phyloP scores from a whole-genome alignment of 2,113 vertebrate genomes.

The Vireo altiloquus region DNA sequence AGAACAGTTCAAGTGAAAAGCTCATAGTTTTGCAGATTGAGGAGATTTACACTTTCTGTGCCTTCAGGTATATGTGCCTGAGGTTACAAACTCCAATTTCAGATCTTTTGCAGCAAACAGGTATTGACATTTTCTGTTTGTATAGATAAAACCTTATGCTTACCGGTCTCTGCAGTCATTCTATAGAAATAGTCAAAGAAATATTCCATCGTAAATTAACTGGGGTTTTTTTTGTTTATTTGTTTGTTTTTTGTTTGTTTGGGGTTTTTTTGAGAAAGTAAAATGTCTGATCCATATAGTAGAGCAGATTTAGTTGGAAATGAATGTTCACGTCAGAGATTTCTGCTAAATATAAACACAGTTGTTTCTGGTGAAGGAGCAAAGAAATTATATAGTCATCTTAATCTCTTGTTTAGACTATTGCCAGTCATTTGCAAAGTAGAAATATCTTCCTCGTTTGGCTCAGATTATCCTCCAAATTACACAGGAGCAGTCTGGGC shows the following conservation, averaged over 20 bases:
- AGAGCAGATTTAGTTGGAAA: background rate
- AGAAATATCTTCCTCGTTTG: background rate
- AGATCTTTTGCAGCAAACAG: background rate
- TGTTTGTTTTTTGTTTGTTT: too few relatives aligned
- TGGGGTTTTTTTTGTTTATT: background rate
- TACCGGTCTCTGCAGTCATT: background rate
- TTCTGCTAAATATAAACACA: background rate
- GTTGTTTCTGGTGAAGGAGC: slow-evolving; percentile 3
- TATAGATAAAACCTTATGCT: background rate
- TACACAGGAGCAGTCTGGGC: background rate
- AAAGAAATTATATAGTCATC: background rate
- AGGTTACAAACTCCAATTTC: background rate
- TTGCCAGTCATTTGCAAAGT: slow-evolving; percentile 18
- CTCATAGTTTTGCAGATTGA: background rate
- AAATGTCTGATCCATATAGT: background rate
- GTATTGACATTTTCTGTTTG: background rate
- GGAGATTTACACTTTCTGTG: background rate
- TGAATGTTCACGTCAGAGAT: background rate
- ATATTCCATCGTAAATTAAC: background rate
- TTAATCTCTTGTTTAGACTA: slow-evolving; percentile 16
- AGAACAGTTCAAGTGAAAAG: background rate
- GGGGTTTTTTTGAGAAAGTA: background rate
- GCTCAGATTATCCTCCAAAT: background rate
- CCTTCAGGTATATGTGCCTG: background rate
- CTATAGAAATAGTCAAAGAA: background rate